These are phyloP conservation scores for Hydractinia echinata DNA, from an alignment of 30 jellyfish, hydroid and myxozoan genomes.

Conservation along the genomic window DNA sequence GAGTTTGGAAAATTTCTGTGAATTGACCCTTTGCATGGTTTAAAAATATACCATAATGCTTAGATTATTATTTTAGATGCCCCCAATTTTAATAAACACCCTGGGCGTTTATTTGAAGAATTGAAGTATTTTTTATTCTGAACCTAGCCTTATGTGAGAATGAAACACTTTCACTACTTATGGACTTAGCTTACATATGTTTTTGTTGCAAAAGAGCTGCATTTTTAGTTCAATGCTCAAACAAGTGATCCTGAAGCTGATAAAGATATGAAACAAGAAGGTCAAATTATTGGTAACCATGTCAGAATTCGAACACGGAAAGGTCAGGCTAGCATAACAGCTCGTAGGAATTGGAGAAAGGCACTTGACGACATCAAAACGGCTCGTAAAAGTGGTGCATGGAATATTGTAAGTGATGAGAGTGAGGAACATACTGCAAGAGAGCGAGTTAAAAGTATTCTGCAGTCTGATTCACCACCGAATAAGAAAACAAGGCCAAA, in stretches of 20 bases:
- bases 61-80: no score
- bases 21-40: no score
- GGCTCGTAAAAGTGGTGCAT: conserved; percentile 42
- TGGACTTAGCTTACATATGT: neutral
- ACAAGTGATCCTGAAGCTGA: conserved; percentile 58
- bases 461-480: conserved; percentile 13
- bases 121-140: no score
- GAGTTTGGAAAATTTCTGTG: no score
- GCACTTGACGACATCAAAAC: conserved; percentile 41
- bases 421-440: conserved; percentile 47
- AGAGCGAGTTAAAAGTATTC: conserved; percentile 47
- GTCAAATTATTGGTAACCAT: neutral
- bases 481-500: conserved; percentile 18
- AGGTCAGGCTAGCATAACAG: conserved; percentile 18
- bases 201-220: neutral
- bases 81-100: no score
- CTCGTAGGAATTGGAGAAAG: conserved; percentile 39
- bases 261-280: conserved; percentile 29
- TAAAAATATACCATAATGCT: no score
- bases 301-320: neutral
- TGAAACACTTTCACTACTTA: no score
- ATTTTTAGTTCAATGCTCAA: conserved; percentile 24
- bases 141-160: no score
- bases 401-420: conserved; percentile 23
- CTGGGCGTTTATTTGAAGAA: no score